A percentile compares a stretch with the other conserved stretches of the same genome.
phyloP scores from a whole-genome alignment of 2,888 invertebrate genomes.

The Limnephilus rhombicus region DNA sequence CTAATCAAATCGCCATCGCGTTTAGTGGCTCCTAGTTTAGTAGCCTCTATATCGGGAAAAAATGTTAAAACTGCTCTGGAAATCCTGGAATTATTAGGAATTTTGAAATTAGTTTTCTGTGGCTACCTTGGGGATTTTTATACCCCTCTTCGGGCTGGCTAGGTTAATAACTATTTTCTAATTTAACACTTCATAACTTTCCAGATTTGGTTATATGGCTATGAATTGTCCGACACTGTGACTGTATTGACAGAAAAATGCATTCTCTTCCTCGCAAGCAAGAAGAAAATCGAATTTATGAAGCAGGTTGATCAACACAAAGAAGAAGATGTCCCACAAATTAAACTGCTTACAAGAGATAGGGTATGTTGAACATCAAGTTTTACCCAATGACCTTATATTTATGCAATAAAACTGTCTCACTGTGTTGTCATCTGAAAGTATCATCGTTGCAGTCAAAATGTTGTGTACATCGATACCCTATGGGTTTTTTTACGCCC shows the following conservation, averaged over 20 bases:
- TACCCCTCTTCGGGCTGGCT: too few species aligned
- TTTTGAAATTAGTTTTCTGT: too few species aligned
- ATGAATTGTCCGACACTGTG: constrained; percentile 97
- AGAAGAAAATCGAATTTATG: constrained; percentile 98
- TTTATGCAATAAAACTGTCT: too few species aligned
- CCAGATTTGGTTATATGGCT: constrained; percentile 97
- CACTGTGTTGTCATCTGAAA: too few species aligned
- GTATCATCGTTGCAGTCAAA: neutral
- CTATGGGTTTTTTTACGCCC: too few species aligned
- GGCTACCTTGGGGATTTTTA: too few species aligned
- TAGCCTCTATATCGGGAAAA: too few species aligned
- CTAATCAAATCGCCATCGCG: too few species aligned
- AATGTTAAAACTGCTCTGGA: too few species aligned
- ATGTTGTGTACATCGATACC: neutral
- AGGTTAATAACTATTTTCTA: too few species aligned
- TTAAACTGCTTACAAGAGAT: constrained; percentile 92
- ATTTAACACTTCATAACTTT: constrained; percentile 67
- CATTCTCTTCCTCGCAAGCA: constrained; percentile 95
- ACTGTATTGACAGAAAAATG: constrained; percentile 92
- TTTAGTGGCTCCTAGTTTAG: too few species aligned
- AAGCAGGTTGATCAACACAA: constrained; percentile 91
- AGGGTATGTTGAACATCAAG: constrained; percentile 80
- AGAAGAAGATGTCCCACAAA: constrained; percentile 90
- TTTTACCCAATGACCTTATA: neutral
- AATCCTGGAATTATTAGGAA: too few species aligned